Evolutionary conservation across 2,888 invertebrate genomes (phyloP).

Genomic region (Aelia acuminata): DNA sequence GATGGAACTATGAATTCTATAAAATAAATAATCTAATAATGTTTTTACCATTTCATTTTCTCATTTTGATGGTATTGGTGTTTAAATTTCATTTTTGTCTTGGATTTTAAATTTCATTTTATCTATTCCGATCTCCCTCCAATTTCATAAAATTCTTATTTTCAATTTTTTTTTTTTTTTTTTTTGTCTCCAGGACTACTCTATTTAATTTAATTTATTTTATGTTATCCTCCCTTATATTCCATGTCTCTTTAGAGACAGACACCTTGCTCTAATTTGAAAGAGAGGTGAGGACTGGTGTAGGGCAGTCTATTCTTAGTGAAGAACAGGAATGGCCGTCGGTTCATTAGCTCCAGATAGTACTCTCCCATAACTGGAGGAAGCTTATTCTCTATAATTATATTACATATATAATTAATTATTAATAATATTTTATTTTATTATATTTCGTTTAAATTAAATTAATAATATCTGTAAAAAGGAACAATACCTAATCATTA

Average conservation of each 20-base stretch:
- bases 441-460: background rate
- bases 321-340: slow-evolving; percentile 39
- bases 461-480: background rate
- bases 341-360: slow-evolving; percentile 43
- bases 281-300: slow-evolving; percentile 43
- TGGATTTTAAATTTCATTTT: too few relatives aligned
- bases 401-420: background rate
- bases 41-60: too few relatives aligned
- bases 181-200: background rate
- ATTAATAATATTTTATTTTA: background rate
- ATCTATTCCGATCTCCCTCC: too few relatives aligned
- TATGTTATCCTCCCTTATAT: background rate
- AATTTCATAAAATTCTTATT: too few relatives aligned
- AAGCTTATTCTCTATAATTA: background rate
- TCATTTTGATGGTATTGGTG: too few relatives aligned
- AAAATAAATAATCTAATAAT: too few relatives aligned
- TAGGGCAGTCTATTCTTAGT: slow-evolving; percentile 45
- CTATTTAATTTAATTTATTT: background rate
- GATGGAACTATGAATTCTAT: too few relatives aligned
- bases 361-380: slow-evolving; percentile 7
- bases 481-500: background rate
- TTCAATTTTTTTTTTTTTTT: background rate
- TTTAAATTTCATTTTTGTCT: too few relatives aligned
- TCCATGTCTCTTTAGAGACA: background rate
- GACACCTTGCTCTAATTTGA: slow-evolving; percentile 41